These are phyloP conservation scores for Dicrostonyx torquatus DNA, from an alignment of 2,797 vertebrate genomes.

Conservation along the genomic window DNA sequence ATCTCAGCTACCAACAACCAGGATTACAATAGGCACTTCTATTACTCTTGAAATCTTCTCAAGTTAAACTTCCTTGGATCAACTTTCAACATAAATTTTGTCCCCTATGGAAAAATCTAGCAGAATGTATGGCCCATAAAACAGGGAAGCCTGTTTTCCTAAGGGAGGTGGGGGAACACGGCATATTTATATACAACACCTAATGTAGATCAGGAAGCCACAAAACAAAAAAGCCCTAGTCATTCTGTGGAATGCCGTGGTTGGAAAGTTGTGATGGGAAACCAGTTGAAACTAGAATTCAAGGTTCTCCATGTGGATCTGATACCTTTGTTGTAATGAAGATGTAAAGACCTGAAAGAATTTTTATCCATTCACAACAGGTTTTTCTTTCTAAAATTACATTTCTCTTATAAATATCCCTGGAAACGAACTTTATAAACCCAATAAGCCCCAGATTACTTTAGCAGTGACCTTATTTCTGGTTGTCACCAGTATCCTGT, in stretches of 20 bases:
- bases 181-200: slow-evolving; percentile 63
- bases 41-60: slow-evolving; percentile 40
- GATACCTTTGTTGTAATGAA: slow-evolving; percentile 66
- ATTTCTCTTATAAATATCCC: slow-evolving; percentile 76
- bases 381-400: slow-evolving; percentile 75
- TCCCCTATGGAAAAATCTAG: slow-evolving; percentile 39
- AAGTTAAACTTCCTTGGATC: slow-evolving; percentile 66
- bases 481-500: slow-evolving; percentile 33
- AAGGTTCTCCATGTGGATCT: not conserved
- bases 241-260: slow-evolving; percentile 49
- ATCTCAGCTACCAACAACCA: slow-evolving; percentile 16
- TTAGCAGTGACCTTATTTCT: slow-evolving; percentile 73
- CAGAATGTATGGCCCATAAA: slow-evolving; percentile 35
- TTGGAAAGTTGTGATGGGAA: slow-evolving; percentile 51
- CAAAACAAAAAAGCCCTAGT: slow-evolving; percentile 45
- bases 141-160: slow-evolving; percentile 42
- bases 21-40: not conserved
- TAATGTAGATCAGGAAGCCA: slow-evolving; percentile 66
- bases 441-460: slow-evolving; percentile 72
- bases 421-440: slow-evolving; percentile 66
- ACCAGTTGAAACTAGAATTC: slow-evolving; percentile 41
- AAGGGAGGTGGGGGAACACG: slow-evolving; percentile 2
- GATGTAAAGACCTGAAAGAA: slow-evolving; percentile 48
- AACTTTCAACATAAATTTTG: slow-evolving; percentile 69
- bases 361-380: slow-evolving; percentile 60